Evolutionary conservation across 2,888 invertebrate genomes (phyloP), one percentile per base, ranked within the genome.

Genomic region (Camponotus fellah): DNA sequence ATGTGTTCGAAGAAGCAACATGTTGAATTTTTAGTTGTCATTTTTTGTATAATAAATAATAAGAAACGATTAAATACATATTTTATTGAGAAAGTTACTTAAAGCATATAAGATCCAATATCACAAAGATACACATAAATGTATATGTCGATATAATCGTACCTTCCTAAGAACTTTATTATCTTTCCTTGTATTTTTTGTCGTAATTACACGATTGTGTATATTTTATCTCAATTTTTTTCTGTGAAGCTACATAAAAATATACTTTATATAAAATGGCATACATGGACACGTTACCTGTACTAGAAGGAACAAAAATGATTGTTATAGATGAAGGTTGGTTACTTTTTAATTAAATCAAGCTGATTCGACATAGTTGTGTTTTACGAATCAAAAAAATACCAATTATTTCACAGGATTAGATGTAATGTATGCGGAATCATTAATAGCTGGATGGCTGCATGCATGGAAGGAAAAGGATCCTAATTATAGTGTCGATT

Each of bases 301-400:
- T 91, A 58, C 76, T 90, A 37, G 91, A 92, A 21, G 92, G 90
- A 37, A 86, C 91, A 10, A 92, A 90, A 87, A 86, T 92, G 37
- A 92, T 94, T 53, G 84, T 94, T 66, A 82, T 94, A 66, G 93
- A 94, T 64, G 94, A 94, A 92, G 93, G 94, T 94, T 34, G 0
- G 49, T 71, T 77, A 17, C 60, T 46, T n/a, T 14, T 34, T 66
- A 37, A 37, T 37, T 37, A 37, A 37, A 14, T 8, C 10, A 37
- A 37, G 21, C 9, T 65, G 17, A 12, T 14, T 26, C 6, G 40
- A 37, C 4, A 46, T 14, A 49, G 17, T 46, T 32, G 40, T 74
- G 2, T 26, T 17, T 76, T 21, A 5, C 37, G 34, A 58, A 9
- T 53, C 14, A 6, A 40, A 58, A n/a, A 60, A 37, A 8, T 58